Percentiles rank a stretch among this genome's conserved stretches.
Evolutionary conservation across 2,113 vertebrate genomes (phyloP).

Genomic region (Zingel zingel): DNA sequence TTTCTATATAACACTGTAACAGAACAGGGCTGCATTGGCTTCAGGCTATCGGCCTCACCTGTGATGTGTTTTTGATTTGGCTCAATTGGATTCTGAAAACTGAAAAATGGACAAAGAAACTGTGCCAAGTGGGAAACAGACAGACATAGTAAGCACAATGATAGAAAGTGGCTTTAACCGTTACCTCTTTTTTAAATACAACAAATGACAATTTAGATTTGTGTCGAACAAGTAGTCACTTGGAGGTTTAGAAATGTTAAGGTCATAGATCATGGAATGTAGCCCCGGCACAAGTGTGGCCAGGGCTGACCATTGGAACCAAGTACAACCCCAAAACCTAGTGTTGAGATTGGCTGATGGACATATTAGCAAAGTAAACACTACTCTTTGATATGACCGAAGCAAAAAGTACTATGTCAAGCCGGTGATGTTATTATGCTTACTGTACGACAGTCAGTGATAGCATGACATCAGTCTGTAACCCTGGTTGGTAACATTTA

Average conservation of each 20-base stretch:
- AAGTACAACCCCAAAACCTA: not conserved
- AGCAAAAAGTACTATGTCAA: no score
- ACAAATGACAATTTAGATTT: not conserved
- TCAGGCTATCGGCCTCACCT: conserved; percentile 1
- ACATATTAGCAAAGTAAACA: no score
- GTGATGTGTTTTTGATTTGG: not conserved
- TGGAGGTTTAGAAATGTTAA: not conserved
- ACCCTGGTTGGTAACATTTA: not conserved
- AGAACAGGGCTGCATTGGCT: not conserved
- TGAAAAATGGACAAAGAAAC: not conserved
- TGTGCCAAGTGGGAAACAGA: conserved; percentile 4
- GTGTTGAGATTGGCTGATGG: no score
- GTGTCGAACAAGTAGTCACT: not conserved
- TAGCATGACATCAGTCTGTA: not conserved
- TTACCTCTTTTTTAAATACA: not conserved
- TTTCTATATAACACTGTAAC: conserved; percentile 1
- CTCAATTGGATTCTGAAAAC: conserved; percentile 14
- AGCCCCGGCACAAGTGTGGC: not conserved
- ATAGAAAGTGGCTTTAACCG: not conserved
- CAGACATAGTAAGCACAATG: not conserved
- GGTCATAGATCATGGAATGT: not conserved
- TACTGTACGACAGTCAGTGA: not conserved
- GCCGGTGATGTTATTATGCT: not conserved
- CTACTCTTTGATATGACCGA: no score
- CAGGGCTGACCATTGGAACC: not conserved